phyloP scores from a whole-genome alignment of 2,797 vertebrate genomes.

The Parauchenoglanis punctatus region DNA sequence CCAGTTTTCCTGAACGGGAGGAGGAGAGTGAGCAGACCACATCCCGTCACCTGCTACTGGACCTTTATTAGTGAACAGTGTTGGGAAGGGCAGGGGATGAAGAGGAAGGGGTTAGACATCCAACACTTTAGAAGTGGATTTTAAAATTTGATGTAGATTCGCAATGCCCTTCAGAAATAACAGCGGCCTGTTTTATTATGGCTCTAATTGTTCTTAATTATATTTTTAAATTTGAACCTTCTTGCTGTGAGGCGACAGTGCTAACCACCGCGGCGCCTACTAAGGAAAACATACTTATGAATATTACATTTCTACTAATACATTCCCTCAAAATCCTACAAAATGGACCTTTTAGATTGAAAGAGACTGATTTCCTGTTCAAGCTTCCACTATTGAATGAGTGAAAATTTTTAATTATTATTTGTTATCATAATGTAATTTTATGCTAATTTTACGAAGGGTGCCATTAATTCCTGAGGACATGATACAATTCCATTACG shows the following conservation, averaged over 20 bases:
- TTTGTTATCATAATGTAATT: not conserved
- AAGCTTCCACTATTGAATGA: not conserved
- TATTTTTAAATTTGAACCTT: not conserved
- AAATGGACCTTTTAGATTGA: too few species aligned
- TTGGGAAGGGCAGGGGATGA: not conserved
- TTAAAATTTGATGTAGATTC: not conserved
- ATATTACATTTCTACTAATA: too few species aligned
- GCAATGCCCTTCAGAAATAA: not conserved
- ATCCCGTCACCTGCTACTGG: slow-evolving; percentile 86
- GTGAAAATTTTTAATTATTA: not conserved
- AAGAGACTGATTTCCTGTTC: not conserved
- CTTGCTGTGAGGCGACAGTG: too few species aligned
- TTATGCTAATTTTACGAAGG: not conserved
- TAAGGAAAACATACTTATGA: too few species aligned
- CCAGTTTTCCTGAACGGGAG: slow-evolving; percentile 96
- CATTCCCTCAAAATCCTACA: too few species aligned
- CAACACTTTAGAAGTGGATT: not conserved
- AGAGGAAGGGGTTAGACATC: too few species aligned
- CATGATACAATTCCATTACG: not conserved
- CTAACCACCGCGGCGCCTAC: too few species aligned
- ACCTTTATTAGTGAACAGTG: slow-evolving; percentile 71
- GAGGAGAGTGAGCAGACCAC: slow-evolving; percentile 94
- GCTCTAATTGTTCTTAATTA: not conserved
- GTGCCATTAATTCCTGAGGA: not conserved
- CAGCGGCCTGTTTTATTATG: not conserved